These are phyloP conservation scores for Calephelis virginiensis DNA, from an alignment of 1,140 invertebrate genomes.

Conservation along the genomic window DNA sequence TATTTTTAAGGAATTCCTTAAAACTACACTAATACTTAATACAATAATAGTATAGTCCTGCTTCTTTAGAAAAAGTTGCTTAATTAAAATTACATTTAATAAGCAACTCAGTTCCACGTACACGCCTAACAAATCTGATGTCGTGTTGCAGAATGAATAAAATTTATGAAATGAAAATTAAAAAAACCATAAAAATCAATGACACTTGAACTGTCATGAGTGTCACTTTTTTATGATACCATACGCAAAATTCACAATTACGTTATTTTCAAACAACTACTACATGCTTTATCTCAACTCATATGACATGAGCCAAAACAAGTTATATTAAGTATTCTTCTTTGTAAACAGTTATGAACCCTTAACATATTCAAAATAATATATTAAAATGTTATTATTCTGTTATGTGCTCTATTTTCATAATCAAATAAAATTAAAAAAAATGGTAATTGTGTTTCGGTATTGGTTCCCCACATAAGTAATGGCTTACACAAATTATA, in stretches of 20 bases:
- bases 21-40: constrained; percentile 2
- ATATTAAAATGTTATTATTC: too few species aligned
- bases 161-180: neutral
- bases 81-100: neutral
- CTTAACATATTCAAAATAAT: too few species aligned
- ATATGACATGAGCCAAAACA: too few species aligned
- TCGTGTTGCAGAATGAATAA: constrained; percentile 5
- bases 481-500: too few species aligned
- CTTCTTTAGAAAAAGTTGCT: neutral
- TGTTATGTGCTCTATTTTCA: too few species aligned
- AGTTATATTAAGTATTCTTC: too few species aligned
- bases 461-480: too few species aligned
- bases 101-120: constrained; percentile 4
- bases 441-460: too few species aligned
- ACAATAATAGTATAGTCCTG: constrained; percentile 4
- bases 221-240: neutral
- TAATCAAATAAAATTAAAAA: too few species aligned
- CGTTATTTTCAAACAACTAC: neutral
- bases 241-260: neutral
- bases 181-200: neutral
- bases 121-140: constrained; percentile 4
- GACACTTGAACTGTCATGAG: neutral
- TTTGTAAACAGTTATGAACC: too few species aligned
- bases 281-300: too few species aligned
- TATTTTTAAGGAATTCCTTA: too few species aligned